Percentiles rank a stretch among this genome's conserved stretches.
These are phyloP conservation scores for Anolis sagrei DNA, from an alignment of 2,113 vertebrate genomes.

Conservation along the genomic window DNA sequence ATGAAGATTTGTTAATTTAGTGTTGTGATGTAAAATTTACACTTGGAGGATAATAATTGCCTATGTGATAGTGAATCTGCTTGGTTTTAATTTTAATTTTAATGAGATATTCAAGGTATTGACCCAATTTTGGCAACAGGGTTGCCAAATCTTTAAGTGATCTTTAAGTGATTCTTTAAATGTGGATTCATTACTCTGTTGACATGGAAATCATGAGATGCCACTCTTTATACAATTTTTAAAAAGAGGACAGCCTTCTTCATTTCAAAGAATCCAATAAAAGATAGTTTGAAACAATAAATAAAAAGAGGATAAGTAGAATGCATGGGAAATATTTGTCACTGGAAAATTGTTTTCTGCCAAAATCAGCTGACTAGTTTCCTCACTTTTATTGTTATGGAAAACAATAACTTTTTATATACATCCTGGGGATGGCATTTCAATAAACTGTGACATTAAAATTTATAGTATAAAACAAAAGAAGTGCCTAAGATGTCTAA, in stretches of 20 bases:
- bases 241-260: not conserved
- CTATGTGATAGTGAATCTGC: too few relatives aligned
- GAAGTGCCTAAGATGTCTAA: constrained; percentile 10
- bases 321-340: not conserved
- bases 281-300: not conserved
- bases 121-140: too few relatives aligned
- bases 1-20: not conserved
- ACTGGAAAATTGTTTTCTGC: not conserved
- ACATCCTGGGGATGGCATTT: not conserved
- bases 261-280: not conserved
- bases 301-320: not conserved
- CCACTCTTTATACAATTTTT: not conserved
- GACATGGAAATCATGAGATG: too few relatives aligned
- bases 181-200: too few relatives aligned
- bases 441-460: not conserved
- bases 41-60: too few relatives aligned
- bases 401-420: not conserved
- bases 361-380: not conserved
- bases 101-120: too few relatives aligned
- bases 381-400: not conserved
- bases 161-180: too few relatives aligned
- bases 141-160: too few relatives aligned
- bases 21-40: not conserved
- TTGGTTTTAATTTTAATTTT: too few relatives aligned
- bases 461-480: not conserved